phyloP scores from a whole-genome alignment of 2,888 invertebrate species.

The Lymantria monacha region DNA sequence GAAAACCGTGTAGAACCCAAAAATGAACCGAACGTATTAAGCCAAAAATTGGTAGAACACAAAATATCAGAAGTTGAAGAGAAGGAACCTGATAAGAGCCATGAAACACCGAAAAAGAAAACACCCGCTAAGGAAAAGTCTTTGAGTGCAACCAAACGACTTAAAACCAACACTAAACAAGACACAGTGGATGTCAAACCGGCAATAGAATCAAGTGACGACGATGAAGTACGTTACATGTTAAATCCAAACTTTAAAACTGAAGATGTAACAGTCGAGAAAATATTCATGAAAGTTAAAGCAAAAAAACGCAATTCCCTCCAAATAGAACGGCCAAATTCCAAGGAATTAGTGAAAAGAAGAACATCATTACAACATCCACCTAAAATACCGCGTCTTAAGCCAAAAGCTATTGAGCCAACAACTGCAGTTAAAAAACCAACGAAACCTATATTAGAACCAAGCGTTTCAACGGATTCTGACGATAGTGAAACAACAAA shows the following conservation, averaged over 20 bases:
- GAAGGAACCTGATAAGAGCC: conserved; percentile 28
- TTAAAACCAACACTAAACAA: conserved; percentile 38
- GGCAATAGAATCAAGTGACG: conserved; percentile 55
- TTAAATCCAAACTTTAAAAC: conserved; percentile 64
- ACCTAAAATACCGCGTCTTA: conserved; percentile 64
- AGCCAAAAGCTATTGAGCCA: conserved; percentile 50
- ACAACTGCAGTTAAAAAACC: conserved; percentile 33
- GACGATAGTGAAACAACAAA: conserved; percentile 71
- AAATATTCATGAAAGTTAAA: conserved; percentile 64
- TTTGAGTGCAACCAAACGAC: conserved; percentile 48
- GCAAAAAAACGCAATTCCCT: conserved; percentile 67
- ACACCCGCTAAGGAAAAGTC: conserved; percentile 42
- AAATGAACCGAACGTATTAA: conserved; percentile 7
- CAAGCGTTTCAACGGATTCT: conserved; percentile 57
- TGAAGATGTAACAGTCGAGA: conserved; percentile 47
- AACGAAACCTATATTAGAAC: conserved; percentile 42
- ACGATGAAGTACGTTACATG: conserved; percentile 73
- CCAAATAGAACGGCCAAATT: conserved; percentile 67
- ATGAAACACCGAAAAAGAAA: conserved; percentile 56
- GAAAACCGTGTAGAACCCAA: conserved; percentile 23
- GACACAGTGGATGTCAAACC: conserved; percentile 32
- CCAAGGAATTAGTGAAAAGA: conserved; percentile 62
- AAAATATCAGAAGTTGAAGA: conserved; percentile 41
- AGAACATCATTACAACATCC: conserved; percentile 67
- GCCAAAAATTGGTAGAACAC: conserved; percentile 16